phyloP scores from a whole-genome alignment of 1,140 invertebrate species.

The Papilio helenus region DNA sequence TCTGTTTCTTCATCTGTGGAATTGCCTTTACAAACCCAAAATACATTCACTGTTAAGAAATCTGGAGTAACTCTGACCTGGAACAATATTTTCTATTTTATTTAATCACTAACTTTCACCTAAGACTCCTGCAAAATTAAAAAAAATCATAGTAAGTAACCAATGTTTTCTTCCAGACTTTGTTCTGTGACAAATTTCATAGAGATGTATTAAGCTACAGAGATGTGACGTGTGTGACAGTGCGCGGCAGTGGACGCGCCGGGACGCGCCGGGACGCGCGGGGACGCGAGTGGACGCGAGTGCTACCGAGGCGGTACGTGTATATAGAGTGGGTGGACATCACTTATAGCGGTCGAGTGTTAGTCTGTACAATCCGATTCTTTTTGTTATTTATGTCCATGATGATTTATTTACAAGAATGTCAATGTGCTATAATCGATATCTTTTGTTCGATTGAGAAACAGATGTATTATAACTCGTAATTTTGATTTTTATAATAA shows the following conservation, averaged over 20 bases:
- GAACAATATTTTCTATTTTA: conserved; percentile 38
- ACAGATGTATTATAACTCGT: conserved; percentile 83
- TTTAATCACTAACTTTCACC: no score
- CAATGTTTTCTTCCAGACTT: no score
- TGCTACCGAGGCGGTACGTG: conserved; percentile 47
- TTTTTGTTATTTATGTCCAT: conserved; percentile 81
- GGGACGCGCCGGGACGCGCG: conserved; percentile 40
- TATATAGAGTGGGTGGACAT: conserved; percentile 70
- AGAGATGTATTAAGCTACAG: no score
- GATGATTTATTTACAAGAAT: conserved; percentile 78
- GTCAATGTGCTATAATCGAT: conserved; percentile 82
- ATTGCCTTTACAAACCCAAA: conserved; percentile 85
- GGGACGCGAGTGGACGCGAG: conserved; percentile 38
- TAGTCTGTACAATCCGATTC: conserved; percentile 71
- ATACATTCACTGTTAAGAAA: conserved; percentile 87
- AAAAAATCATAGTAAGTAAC: no score
- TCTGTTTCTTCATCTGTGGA: conserved; percentile 78
- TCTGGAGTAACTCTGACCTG: conserved; percentile 86
- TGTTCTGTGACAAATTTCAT: no score
- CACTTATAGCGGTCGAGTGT: conserved; percentile 49
- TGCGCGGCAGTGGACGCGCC: conserved; percentile 29
- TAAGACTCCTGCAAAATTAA: no score
- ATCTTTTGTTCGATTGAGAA: conserved; percentile 81
- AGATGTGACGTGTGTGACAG: not conserved
- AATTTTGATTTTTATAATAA: conserved; percentile 83